These are phyloP conservation scores for Drosophila affinis DNA, from an alignment of 2,888 invertebrate genomes.

Conservation along the genomic window DNA sequence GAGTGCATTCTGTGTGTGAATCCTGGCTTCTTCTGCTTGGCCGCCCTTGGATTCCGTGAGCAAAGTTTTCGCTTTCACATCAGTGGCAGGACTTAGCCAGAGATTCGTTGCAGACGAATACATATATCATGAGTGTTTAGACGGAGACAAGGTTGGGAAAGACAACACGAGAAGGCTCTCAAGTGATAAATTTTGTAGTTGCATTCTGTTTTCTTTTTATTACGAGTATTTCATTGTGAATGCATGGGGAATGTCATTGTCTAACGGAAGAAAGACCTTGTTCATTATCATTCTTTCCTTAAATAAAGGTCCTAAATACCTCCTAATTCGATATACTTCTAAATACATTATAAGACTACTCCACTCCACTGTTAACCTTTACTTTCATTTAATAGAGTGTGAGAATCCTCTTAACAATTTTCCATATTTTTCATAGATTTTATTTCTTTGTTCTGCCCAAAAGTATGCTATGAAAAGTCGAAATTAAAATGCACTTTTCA, in stretches of 20 bases:
- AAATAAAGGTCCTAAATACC: neutral
- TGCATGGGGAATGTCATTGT: neutral
- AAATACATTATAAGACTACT: neutral
- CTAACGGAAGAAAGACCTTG: neutral
- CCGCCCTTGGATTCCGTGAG: neutral
- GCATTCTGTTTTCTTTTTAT: neutral
- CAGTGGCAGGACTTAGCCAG: conserved; percentile 1
- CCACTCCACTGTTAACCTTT: too few species aligned
- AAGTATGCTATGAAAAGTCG: conserved; percentile 17
- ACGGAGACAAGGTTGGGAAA: neutral
- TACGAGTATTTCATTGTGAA: neutral
- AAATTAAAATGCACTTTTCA: neutral
- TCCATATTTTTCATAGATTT: neutral
- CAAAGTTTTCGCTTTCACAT: conserved; percentile 4
- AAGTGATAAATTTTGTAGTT: neutral
- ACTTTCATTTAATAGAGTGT: neutral
- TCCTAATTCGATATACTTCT: neutral
- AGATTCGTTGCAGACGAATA: neutral
- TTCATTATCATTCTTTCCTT: too few species aligned
- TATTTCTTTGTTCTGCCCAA: neutral
- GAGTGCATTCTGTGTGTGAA: conserved; percentile 25
- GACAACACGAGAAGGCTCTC: neutral
- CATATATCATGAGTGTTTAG: conserved; percentile 3
- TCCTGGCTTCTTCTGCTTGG: conserved; percentile 6
- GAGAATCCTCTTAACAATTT: too few species aligned